Conservation (phyloP, 1,140 invertebrate species). For the Zaprionus ornatus region DNA sequence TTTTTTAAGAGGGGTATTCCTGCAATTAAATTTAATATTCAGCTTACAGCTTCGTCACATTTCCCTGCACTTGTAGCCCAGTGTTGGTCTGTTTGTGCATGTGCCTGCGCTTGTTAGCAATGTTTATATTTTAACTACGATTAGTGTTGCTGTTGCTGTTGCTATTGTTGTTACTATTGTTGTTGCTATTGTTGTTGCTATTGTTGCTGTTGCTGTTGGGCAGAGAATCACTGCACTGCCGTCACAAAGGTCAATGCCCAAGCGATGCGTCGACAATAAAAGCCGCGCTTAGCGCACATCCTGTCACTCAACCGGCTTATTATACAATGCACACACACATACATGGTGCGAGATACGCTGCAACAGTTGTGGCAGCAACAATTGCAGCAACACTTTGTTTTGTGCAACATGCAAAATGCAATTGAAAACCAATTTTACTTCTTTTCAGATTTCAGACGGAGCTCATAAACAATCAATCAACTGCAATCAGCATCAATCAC, state of each 20-base stretch:
- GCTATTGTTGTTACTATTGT: not conserved
- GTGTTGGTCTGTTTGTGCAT: slow-evolving; percentile 19
- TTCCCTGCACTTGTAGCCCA: not conserved
- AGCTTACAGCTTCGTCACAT: not conserved
- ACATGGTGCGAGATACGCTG: not conserved
- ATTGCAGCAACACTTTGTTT: slow-evolving; percentile 22
- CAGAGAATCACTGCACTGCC: slow-evolving; percentile 20
- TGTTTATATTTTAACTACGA: slow-evolving; percentile 27
- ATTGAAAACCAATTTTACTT: slow-evolving; percentile 49
- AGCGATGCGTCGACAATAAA: slow-evolving; percentile 6
- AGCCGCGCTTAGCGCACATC: slow-evolving; percentile 62
- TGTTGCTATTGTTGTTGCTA: too few species aligned
- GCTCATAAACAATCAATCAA: slow-evolving; percentile 62
- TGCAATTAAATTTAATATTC: too few species aligned
- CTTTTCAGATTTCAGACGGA: slow-evolving; percentile 61
- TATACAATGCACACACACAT: slow-evolving; percentile 58
- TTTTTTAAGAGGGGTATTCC: not conserved
- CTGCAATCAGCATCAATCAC: slow-evolving; percentile 59
- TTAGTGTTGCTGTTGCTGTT: slow-evolving; percentile 1
- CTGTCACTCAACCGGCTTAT: slow-evolving; percentile 64
- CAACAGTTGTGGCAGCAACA: slow-evolving; percentile 25
- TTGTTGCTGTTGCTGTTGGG: not conserved
- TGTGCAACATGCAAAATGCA: slow-evolving; percentile 24
- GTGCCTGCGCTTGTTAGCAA: slow-evolving; percentile 20
- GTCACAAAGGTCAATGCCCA: slow-evolving; percentile 37